Percentiles rank a stretch among this genome's conserved stretches.
Evolutionary conservation across 2,113 vertebrate species (phyloP).

Genomic region (Microcebus ravelobensis): DNA sequence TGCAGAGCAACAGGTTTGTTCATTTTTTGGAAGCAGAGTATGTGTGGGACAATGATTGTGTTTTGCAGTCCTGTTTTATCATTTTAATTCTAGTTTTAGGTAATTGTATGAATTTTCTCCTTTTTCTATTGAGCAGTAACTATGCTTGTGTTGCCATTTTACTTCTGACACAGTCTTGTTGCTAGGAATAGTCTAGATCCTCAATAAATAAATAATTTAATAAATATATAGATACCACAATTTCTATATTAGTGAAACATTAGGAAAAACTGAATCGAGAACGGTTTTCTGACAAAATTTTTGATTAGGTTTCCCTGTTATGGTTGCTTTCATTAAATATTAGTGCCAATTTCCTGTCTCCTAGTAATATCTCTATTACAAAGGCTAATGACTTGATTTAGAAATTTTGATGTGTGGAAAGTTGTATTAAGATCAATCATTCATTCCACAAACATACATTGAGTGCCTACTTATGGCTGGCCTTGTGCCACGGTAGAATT

Average conservation of each 20-base stretch:
- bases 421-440: not conserved
- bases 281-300: constrained; percentile 23
- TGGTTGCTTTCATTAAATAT: not conserved
- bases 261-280: not conserved
- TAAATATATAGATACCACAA: not conserved
- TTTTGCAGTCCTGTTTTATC: not conserved
- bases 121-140: not conserved
- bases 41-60: not conserved
- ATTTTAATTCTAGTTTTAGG: not conserved
- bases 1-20: not conserved
- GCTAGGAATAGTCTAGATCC: not conserved
- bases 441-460: not conserved
- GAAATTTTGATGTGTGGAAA: not conserved
- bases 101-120: not conserved
- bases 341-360: not conserved
- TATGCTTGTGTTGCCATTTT: not conserved
- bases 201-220: not conserved
- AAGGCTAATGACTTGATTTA: not conserved
- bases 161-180: not conserved
- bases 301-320: not conserved
- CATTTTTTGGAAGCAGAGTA: not conserved
- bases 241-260: not conserved
- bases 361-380: not conserved
- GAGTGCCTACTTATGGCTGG: not conserved
- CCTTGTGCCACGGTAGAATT: not conserved